Conservation (phyloP, 1,140 invertebrate species). For the Neodiprion pinetum region DNA sequence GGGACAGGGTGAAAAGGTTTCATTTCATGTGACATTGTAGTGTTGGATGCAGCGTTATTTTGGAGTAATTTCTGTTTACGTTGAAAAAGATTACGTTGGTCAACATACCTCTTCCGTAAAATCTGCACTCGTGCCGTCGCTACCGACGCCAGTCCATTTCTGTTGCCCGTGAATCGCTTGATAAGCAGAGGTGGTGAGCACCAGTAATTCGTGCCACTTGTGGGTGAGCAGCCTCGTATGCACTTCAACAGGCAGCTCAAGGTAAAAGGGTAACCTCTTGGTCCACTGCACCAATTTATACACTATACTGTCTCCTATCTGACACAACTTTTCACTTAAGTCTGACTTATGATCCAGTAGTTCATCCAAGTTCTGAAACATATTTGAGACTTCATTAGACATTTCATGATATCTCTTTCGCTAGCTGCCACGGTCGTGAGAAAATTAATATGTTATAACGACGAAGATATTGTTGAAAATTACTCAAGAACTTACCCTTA, state of each 20-base stretch:
- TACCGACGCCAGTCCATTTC: constrained; percentile 57
- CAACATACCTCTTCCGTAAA: constrained; percentile 76
- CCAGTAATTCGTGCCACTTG: constrained; percentile 96
- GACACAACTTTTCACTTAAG: constrained; percentile 90
- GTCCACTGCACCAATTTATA: constrained; percentile 99
- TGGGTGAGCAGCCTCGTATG: constrained; percentile 94
- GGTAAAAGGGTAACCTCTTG: constrained; percentile 94
- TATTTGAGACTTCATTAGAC: too few species aligned
- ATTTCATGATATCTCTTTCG: too few species aligned
- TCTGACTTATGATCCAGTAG: constrained; percentile 89
- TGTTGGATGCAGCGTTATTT: too few species aligned
- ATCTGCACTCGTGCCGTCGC: constrained; percentile 69
- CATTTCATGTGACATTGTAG: too few species aligned
- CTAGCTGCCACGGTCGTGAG: too few species aligned
- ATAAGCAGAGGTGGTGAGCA: constrained; percentile 92
- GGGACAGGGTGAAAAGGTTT: too few species aligned
- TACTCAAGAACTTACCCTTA: constrained; percentile 61
- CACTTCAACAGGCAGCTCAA: constrained; percentile 92
- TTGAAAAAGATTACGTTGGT: background rate
- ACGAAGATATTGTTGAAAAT: background rate
- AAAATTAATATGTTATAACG: background rate
- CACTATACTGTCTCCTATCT: constrained; percentile 94
- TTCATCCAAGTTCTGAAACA: constrained; percentile 84
- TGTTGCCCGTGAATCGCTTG: constrained; percentile 86
- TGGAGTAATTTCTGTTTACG: too few species aligned